Conservation (phyloP, 1,140 invertebrate species). For the Zaprionus ornatus region DNA sequence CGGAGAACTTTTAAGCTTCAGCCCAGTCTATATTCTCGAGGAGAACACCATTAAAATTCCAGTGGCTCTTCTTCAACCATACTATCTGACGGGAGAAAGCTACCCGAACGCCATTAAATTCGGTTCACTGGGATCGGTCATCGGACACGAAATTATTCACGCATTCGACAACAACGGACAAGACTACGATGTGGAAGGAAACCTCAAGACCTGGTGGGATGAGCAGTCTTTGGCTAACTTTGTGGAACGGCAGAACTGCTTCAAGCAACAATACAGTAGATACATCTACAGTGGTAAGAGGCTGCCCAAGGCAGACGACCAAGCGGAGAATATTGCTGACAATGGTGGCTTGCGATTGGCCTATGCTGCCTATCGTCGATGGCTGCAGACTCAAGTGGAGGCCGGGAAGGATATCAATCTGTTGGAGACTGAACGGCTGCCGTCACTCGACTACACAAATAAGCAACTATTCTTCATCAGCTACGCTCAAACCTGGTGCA, state of each 20-base stretch:
- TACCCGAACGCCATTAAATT: conserved; percentile 84
- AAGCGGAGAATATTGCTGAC: conserved; percentile 88
- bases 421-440: conserved; percentile 84
- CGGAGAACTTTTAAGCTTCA: background rate
- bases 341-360: conserved; percentile 88
- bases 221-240: conserved; percentile 52
- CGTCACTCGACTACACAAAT: conserved; percentile 84
- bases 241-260: conserved; percentile 52
- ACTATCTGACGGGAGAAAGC: conserved; percentile 35
- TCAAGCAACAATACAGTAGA: conserved; percentile 61
- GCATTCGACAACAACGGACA: conserved; percentile 88
- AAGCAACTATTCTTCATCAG: conserved; percentile 90
- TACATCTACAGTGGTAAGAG: conserved; percentile 54
- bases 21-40: background rate
- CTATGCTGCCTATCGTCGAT: conserved; percentile 85
- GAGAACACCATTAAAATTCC: conserved; percentile 70
- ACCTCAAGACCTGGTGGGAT: conserved; percentile 72
- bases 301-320: conserved; percentile 19
- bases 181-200: conserved; percentile 96
- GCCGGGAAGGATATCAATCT: background rate
- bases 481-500: background rate
- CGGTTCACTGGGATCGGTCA: conserved; percentile 87
- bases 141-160: conserved; percentile 90
- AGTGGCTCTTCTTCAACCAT: conserved; percentile 69
- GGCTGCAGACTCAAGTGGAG: conserved; percentile 84